A percentile compares a stretch with the other conserved stretches of the same genome.
Evolutionary conservation across 2,797 vertebrate genomes (phyloP).

Genomic region (Hirundo rustica): DNA sequence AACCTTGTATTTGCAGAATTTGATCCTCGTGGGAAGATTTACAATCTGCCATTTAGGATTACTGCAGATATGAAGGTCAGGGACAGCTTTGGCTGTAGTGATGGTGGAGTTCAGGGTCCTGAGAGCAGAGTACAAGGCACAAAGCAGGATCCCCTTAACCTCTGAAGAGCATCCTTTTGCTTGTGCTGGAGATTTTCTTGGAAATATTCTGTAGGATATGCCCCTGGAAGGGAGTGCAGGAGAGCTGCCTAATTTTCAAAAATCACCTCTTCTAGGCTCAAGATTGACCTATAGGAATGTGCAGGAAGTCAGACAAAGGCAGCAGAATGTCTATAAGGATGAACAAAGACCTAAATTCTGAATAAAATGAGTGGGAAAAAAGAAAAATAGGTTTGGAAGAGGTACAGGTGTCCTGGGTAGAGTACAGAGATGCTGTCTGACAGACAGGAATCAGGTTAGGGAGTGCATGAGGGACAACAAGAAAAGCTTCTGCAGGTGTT

Average conservation of each 20-base stretch:
- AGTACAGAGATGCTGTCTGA: neutral
- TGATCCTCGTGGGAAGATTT: neutral
- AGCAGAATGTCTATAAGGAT: neutral
- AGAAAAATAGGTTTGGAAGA: neutral
- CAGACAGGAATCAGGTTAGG: neutral
- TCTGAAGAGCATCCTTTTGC: neutral
- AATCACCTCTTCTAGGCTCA: neutral
- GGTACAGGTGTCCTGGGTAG: neutral
- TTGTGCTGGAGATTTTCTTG: neutral
- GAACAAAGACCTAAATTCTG: neutral
- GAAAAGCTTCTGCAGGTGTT: neutral
- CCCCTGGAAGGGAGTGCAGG: neutral
- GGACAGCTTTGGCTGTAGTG: neutral
- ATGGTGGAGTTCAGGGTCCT: neutral
- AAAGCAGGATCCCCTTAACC: neutral
- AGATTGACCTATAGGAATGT: neutral
- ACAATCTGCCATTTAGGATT: neutral
- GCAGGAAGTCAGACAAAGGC: neutral
- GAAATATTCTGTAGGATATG: neutral
- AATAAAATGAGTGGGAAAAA: neutral
- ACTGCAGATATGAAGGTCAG: neutral
- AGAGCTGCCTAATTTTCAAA: neutral
- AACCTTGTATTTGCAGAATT: neutral
- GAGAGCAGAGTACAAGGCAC: neutral
- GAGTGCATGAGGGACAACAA: neutral